phyloP scores from a whole-genome alignment of 2,113 vertebrate species.

The Nyctereutes procyonoides region DNA sequence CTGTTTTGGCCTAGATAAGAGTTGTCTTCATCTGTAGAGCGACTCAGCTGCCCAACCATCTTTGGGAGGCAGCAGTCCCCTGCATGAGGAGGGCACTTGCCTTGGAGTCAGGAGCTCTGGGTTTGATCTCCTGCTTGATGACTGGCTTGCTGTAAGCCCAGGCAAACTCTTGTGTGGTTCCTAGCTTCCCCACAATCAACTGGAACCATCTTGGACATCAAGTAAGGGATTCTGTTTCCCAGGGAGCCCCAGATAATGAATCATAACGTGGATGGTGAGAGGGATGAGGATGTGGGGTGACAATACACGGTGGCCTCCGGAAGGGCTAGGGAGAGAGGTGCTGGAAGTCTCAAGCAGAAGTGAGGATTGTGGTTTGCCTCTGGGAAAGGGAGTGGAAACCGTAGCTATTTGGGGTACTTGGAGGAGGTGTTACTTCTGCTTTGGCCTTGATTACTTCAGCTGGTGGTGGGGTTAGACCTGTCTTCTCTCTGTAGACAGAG shows the following conservation, averaged over 20 bases:
- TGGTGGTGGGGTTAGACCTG: rapidly evolving
- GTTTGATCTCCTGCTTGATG: not conserved
- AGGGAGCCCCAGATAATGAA: not conserved
- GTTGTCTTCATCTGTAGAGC: not conserved
- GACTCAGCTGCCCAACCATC: not conserved
- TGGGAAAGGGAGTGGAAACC: not conserved
- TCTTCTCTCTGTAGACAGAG: not conserved
- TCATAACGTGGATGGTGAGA: not conserved
- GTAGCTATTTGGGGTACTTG: not conserved
- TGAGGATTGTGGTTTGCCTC: not conserved
- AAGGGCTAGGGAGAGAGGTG: not conserved
- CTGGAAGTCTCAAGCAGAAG: not conserved
- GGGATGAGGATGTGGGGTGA: rapidly evolving
- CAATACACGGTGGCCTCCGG: not conserved
- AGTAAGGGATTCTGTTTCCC: not conserved
- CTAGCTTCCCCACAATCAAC: not conserved
- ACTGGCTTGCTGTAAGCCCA: not conserved
- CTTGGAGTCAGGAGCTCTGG: not conserved
- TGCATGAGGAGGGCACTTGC: rapidly evolving
- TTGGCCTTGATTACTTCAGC: not conserved
- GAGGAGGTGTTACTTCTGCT: conserved; percentile 5
- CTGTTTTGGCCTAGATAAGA: not conserved
- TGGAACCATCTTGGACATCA: not conserved
- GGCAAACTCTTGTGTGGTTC: not conserved
- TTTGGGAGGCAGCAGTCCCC: not conserved